A percentile compares a stretch with the other conserved stretches of the same genome.
Conservation (phyloP, 1,140 invertebrate genomes). For the Euglossa dilemma region DNA sequence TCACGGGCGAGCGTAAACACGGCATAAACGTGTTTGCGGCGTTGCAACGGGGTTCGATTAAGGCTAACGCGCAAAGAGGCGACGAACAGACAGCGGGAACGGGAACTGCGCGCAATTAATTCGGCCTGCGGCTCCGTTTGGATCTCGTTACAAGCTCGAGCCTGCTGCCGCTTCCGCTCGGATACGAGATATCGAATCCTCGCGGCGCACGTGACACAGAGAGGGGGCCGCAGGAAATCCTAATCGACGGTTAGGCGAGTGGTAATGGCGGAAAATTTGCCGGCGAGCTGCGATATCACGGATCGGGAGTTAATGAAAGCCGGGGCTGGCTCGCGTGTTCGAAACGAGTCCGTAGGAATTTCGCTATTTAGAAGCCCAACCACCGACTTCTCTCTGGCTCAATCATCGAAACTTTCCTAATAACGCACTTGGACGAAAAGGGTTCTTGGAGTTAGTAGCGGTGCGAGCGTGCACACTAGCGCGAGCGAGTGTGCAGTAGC, state of each 20-base stretch:
- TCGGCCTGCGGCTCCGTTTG: constrained; percentile 23
- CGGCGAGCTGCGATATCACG: background rate
- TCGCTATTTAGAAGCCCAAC: background rate
- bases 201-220: background rate
- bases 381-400: background rate
- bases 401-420: constrained; percentile 39
- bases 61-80: constrained; percentile 24
- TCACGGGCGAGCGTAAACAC: constrained; percentile 13
- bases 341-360: background rate
- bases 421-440: background rate
- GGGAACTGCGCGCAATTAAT: constrained; percentile 28
- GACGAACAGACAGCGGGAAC: background rate
- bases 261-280: background rate
- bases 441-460: no score
- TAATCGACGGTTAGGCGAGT: background rate
- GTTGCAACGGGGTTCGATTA: constrained; percentile 19
- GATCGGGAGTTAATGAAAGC: background rate
- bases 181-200: constrained; percentile 24
- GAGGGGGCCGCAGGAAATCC: background rate
- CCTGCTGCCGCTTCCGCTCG: constrained; percentile 15
- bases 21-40: constrained; percentile 24
- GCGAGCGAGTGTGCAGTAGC: no score
- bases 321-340: background rate
- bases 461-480: no score
- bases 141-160: constrained; percentile 33